phyloP scores from a whole-genome alignment of 2,888 invertebrate genomes.

The Buathra laborator region DNA sequence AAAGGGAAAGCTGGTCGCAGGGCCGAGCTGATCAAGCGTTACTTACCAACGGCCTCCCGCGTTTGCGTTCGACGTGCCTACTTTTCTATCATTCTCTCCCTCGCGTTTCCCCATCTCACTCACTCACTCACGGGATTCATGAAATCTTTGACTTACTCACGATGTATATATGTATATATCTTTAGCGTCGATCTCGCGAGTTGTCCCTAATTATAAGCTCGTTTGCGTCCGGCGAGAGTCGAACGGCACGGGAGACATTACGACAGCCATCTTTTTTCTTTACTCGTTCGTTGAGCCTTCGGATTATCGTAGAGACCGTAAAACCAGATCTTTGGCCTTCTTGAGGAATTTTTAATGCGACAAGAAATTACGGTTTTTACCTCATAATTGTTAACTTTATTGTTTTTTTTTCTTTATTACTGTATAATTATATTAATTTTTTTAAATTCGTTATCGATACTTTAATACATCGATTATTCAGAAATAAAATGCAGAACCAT shows the following conservation, averaged over 20 bases:
- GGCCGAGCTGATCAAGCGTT: conserved; percentile 46
- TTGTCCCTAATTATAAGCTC: conserved; percentile 55
- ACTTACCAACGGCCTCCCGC: conserved; percentile 26
- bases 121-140: conserved; percentile 2
- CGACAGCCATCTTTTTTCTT: background rate
- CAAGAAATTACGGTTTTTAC: no score
- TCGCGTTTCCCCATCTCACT: conserved; percentile 24
- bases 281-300: background rate
- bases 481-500: no score
- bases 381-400: no score
- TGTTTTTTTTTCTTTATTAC: no score
- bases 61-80: conserved; percentile 1
- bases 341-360: background rate
- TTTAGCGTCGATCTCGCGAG: conserved; percentile 37
- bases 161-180: conserved; percentile 6
- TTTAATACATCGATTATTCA: no score
- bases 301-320: background rate
- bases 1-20: conserved; percentile 49
- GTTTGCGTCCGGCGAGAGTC: conserved; percentile 42
- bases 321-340: background rate
- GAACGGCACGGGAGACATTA: conserved; percentile 23
- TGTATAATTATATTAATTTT: no score
- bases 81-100: background rate
- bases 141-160: conserved; percentile 10
- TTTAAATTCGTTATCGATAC: no score